These are phyloP conservation scores for Poecilia picta DNA, from an alignment of 2,797 vertebrate genomes.

Conservation along the genomic window DNA sequence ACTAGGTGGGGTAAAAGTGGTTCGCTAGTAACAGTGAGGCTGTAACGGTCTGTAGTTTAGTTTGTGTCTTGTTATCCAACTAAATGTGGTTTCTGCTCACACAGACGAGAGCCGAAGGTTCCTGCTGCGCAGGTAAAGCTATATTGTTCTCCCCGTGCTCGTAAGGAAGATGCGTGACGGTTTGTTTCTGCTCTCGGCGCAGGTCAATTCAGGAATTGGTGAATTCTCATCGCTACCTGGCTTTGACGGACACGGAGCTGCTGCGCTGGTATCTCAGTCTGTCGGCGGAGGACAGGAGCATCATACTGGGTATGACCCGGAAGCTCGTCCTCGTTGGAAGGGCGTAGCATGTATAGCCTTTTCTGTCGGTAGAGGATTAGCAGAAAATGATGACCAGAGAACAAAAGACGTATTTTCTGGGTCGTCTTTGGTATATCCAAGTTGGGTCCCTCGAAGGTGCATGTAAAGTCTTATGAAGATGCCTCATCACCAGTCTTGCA, in stretches of 20 bases:
- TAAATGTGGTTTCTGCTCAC: not conserved
- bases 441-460: not conserved
- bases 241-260: constrained; percentile 58
- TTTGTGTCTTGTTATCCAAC: not conserved
- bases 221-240: constrained; percentile 18
- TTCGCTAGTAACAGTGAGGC: not conserved
- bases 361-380: not conserved
- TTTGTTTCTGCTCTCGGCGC: not conserved
- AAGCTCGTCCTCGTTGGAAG: not conserved
- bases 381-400: not conserved
- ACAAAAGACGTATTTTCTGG: not conserved
- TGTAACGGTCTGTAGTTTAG: not conserved
- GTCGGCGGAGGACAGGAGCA: constrained; percentile 48
- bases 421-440: not conserved
- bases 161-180: too few relatives aligned
- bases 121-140: constrained; percentile 59
- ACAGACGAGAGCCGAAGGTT: constrained; percentile 25
- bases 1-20: constrained; percentile 28
- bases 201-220: constrained; percentile 72
- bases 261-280: constrained; percentile 69
- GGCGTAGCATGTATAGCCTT: not conserved
- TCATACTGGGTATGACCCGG: constrained; percentile 62
- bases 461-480: too few relatives aligned
- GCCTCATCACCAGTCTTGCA: too few relatives aligned
- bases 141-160: too few relatives aligned